Base-by-base conservation (phyloP, 2,797 vertebrate genomes). In the Chelonia mydas region DNA sequence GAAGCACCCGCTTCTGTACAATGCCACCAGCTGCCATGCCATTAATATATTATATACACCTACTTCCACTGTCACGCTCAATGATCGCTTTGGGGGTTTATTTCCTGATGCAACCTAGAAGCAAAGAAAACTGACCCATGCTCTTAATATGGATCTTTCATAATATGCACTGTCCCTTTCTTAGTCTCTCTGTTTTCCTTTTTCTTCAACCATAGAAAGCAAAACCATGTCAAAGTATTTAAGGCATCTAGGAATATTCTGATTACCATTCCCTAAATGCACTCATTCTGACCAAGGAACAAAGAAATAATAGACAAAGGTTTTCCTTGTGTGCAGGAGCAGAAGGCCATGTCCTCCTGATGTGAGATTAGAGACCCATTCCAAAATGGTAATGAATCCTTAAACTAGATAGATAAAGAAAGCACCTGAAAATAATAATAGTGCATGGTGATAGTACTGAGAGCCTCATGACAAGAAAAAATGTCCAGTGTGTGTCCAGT, bases 1-100 rank as follows among this genome's bases (percentile, higher is more conserved):
- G 90, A 97, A 95, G 83, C 94, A 86, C 93, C 95, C 97, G 94
- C 65, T 92, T 92, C 59, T 47, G 81, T 57, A 95, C 97, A 94
- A 96, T 97, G 80, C 78, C 87, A 57, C 84, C 61, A 54, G 1
- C 90, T 95, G 95, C 87, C 96, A 97, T 96, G 93, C 81, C 85
- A 88, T 79, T 97, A 74, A 49, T 41, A 79, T n/a, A 57, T 77
- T 47, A 61, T 17, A 21, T 10, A 54, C 3, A 15, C 8, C 25
- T 33, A 49, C 28, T 76, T 28, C 2, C 72, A 27, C 15, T 83
- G 47, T 19, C 13, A 3, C 17, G 45, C 3, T 84, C 37, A 12
- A 16, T 31, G 41, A 90, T 11, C 2, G 21, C 21, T 82, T 1
- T 80, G 27, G 55, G 81, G 1, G 31, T 87, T 55, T 9, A 65